These are phyloP conservation scores for Electrona antarctica DNA, from an alignment of 2,113 vertebrate genomes.

Conservation along the genomic window DNA sequence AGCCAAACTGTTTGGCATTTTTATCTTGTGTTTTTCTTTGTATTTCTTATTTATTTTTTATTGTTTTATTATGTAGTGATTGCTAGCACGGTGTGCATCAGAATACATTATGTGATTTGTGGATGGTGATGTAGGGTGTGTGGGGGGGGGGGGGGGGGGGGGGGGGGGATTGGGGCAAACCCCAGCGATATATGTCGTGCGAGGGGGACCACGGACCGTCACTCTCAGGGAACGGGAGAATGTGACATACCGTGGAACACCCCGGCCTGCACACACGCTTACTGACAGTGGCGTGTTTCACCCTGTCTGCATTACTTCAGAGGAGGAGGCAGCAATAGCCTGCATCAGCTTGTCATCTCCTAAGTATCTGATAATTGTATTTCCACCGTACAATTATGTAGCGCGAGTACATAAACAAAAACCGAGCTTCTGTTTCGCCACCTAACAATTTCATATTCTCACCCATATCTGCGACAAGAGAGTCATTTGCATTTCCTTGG, in stretches of 20 bases:
- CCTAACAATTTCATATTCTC: conserved; percentile 64
- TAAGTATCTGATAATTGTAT: conserved; percentile 66
- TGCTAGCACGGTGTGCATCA: conserved; percentile 46
- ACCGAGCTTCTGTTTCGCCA: conserved; percentile 34
- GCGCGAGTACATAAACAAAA: conserved; percentile 48
- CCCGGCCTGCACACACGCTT: conserved; percentile 27
- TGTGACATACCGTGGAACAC: conserved; percentile 46
- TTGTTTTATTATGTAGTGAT: conserved; percentile 70
- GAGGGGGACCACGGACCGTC: conserved; percentile 43
- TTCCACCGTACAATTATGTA: conserved; percentile 51
- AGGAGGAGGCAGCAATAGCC: conserved; percentile 49
- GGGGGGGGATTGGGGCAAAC: conserved; percentile 5
- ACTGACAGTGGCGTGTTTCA: conserved; percentile 53
- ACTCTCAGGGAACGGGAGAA: conserved; percentile 38
- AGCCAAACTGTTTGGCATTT: conserved; percentile 61
- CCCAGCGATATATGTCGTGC: conserved; percentile 30
- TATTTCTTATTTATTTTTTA: too few species aligned
- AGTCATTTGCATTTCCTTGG: conserved; percentile 77
- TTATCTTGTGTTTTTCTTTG: conserved; percentile 42
- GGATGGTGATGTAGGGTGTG: conserved; percentile 5
- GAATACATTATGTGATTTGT: conserved; percentile 53
- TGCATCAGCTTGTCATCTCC: conserved; percentile 55
- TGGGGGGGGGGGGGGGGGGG: background rate
- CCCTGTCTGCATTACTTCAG: conserved; percentile 41
- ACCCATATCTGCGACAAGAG: conserved; percentile 71